Evolutionary conservation across 2,797 vertebrate species (phyloP).

Genomic region (Mus minutoides): DNA sequence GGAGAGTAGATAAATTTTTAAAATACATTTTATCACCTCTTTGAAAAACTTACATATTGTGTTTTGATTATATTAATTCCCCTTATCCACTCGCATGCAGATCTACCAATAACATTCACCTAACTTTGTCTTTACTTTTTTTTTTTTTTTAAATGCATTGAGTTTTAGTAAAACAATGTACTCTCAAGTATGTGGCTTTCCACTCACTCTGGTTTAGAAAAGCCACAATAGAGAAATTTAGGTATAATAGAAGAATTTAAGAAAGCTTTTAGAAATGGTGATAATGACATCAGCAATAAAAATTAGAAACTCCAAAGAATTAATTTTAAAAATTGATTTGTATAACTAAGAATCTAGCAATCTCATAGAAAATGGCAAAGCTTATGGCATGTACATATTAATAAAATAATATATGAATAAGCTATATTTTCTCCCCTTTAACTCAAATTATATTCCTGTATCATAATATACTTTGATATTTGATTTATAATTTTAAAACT

Average conservation of each 20-base stretch:
- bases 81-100: background rate
- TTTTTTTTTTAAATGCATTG: no score
- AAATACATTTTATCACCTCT: background rate
- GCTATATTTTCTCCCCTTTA: slow-evolving; percentile 5
- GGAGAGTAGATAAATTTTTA: background rate
- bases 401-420: slow-evolving; percentile 7
- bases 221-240: background rate
- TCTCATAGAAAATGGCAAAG: background rate
- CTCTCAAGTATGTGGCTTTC: background rate
- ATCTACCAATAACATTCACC: background rate
- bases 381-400: background rate
- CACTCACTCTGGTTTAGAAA: background rate
- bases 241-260: slow-evolving; percentile 8
- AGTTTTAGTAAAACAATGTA: background rate
- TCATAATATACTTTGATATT: background rate
- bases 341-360: slow-evolving; percentile 28
- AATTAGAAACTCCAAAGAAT: background rate
- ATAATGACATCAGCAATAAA: background rate
- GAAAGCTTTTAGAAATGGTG: background rate
- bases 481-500: slow-evolving; percentile 19
- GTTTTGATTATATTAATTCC: background rate
- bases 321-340: background rate
- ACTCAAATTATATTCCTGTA: background rate
- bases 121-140: background rate
- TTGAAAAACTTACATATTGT: background rate